Conservation (phyloP, 2,113 vertebrate genomes). For the Cettia cetti region DNA sequence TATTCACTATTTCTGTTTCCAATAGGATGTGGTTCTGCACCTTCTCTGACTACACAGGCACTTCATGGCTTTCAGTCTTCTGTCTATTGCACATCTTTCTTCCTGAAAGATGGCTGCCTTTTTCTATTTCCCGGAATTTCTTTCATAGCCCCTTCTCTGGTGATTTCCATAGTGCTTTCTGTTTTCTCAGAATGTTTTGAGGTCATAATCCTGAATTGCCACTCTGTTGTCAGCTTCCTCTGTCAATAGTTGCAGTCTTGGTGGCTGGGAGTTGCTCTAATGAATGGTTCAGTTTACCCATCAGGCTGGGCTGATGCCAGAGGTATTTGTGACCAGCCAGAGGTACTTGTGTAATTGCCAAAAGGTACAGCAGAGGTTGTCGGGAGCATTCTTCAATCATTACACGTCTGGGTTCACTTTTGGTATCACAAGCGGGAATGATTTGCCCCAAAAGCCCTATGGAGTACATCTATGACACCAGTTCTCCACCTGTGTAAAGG, state of each 20-base stretch:
- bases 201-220: constrained; percentile 22
- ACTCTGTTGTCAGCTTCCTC: constrained; percentile 17
- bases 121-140: not conserved
- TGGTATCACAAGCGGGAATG: not conserved
- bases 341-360: not conserved
- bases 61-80: not conserved
- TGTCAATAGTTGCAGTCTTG: not conserved
- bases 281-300: constrained; percentile 6
- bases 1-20: not conserved
- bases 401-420: not conserved
- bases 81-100: not conserved
- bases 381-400: not conserved
- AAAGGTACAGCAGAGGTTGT: not conserved
- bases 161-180: not conserved
- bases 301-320: constrained; percentile 8
- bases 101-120: not conserved
- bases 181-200: constrained; percentile 29
- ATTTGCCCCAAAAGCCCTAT: not conserved
- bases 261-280: not conserved
- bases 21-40: not conserved
- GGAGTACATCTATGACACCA: not conserved
- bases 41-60: accelerated
- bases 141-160: not conserved
- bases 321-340: constrained; percentile 20
- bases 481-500: not conserved